Percentiles rank a stretch among this genome's conserved stretches.
Evolutionary conservation across 2,113 vertebrate genomes (phyloP).

Genomic region (Caranx melampygus): DNA sequence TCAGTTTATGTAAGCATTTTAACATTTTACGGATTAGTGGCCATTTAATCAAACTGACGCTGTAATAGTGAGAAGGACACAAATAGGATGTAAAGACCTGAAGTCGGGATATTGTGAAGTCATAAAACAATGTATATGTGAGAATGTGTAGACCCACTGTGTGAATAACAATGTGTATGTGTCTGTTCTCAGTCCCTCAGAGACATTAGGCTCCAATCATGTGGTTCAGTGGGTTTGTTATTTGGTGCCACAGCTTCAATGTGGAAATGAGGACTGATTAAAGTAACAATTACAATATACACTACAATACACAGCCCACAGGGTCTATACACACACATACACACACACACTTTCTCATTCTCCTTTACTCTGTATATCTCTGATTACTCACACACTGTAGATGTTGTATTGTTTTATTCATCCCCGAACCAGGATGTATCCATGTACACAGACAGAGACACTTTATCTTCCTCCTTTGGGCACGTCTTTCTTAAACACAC

Average conservation of each 20-base stretch:
- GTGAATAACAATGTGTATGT: conserved; percentile 2
- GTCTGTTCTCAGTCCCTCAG: conserved; percentile 15
- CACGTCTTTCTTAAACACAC: conserved; percentile 1
- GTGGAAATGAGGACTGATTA: conserved; percentile 66
- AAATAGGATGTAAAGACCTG: not conserved
- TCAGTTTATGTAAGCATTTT: too few species aligned
- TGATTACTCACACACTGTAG: conserved; percentile 16
- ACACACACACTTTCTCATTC: conserved; percentile 1
- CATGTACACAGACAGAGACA: conserved; percentile 14
- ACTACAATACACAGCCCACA: conserved; percentile 21
- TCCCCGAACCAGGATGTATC: conserved; percentile 11
- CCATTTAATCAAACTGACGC: not conserved
- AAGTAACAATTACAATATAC: conserved; percentile 58
- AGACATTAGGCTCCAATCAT: conserved; percentile 52
- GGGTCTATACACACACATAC: conserved; percentile 5
- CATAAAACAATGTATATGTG: not conserved
- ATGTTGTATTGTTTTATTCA: conserved; percentile 38
- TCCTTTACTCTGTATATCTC: not conserved
- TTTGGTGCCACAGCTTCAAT: conserved; percentile 14
- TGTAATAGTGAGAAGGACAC: not conserved
- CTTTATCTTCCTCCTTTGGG: conserved; percentile 8
- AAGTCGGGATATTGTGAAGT: too few species aligned
- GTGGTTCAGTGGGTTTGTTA: conserved; percentile 50
- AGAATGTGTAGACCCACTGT: not conserved
- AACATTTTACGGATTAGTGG: not conserved